Percentiles rank a stretch among this genome's conserved stretches.
Evolutionary conservation across 2,888 invertebrate genomes (phyloP).

Genomic region (Philereme vetulata): DNA sequence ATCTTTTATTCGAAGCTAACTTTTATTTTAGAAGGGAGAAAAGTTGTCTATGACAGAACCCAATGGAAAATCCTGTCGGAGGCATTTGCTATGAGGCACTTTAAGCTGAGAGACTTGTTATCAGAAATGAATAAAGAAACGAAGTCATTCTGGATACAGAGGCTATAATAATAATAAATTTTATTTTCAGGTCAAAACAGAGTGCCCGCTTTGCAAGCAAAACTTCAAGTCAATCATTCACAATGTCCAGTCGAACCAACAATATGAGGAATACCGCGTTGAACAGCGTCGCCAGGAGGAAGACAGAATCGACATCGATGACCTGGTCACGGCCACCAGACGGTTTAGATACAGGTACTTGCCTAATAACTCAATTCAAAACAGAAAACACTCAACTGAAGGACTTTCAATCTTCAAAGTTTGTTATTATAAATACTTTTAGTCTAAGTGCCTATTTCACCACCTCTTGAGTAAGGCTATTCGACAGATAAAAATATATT

Average conservation of each 20-base stretch:
- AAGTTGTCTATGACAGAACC: too few species aligned
- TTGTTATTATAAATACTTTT: too few species aligned
- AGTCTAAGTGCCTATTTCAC: too few species aligned
- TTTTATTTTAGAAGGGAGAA: not conserved
- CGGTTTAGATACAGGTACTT: conserved; percentile 77
- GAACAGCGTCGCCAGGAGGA: conserved; percentile 64
- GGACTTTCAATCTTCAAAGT: too few species aligned
- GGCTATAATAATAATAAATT: too few species aligned
- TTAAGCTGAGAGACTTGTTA: not conserved
- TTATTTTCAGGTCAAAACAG: conserved; percentile 90
- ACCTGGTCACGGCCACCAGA: conserved; percentile 60
- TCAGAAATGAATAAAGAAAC: too few species aligned
- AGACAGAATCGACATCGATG: conserved; percentile 60
- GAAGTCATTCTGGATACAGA: too few species aligned
- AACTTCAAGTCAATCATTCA: conserved; percentile 95
- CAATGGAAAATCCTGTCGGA: too few species aligned
- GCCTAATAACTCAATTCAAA: too few species aligned
- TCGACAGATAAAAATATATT: too few species aligned
- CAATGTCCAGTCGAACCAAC: conserved; percentile 93
- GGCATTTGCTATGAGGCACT: not conserved
- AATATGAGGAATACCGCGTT: conserved; percentile 93
- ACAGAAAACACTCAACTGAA: too few species aligned
- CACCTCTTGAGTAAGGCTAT: too few species aligned
- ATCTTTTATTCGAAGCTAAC: not conserved
- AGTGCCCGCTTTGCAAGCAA: conserved; percentile 97